phyloP scores from a whole-genome alignment of 2,888 invertebrate species.

The Hemistola chrysoprasaria region DNA sequence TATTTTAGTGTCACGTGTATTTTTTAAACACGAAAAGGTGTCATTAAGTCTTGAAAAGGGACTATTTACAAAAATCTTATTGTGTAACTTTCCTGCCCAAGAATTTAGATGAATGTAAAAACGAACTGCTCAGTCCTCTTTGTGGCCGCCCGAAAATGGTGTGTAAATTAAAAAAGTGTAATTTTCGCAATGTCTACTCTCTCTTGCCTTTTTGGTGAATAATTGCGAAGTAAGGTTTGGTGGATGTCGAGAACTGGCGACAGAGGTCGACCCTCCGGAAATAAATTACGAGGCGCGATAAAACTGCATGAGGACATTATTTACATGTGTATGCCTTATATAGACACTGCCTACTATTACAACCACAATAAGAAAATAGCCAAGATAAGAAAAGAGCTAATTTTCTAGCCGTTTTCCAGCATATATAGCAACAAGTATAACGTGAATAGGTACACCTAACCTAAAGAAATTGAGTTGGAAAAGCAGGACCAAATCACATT shows the following conservation, averaged over 20 bases:
- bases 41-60: too few relatives aligned
- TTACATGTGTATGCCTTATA: neutral
- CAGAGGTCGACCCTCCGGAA: constrained; percentile 4
- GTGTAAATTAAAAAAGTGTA: constrained; percentile 20
- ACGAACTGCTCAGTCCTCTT: constrained; percentile 1
- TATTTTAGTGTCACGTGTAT: too few relatives aligned
- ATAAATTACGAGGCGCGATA: constrained; percentile 8
- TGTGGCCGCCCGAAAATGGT: constrained; percentile 5
- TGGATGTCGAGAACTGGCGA: constrained; percentile 4
- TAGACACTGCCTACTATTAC: too few relatives aligned
- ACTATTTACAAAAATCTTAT: too few relatives aligned
- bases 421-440: too few relatives aligned
- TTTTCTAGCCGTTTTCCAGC: too few relatives aligned
- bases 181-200: constrained; percentile 9
- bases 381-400: too few relatives aligned
- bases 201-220: constrained; percentile 21
- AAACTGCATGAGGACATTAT: neutral
- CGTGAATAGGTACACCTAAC: too few relatives aligned
- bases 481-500: neutral
- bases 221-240: constrained; percentile 24
- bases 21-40: too few relatives aligned
- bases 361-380: too few relatives aligned
- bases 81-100: neutral
- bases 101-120: constrained; percentile 2
- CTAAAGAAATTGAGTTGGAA: neutral